phyloP scores from a whole-genome alignment of 2,888 invertebrate species.

The Gastracanthus pulcherrimus region DNA sequence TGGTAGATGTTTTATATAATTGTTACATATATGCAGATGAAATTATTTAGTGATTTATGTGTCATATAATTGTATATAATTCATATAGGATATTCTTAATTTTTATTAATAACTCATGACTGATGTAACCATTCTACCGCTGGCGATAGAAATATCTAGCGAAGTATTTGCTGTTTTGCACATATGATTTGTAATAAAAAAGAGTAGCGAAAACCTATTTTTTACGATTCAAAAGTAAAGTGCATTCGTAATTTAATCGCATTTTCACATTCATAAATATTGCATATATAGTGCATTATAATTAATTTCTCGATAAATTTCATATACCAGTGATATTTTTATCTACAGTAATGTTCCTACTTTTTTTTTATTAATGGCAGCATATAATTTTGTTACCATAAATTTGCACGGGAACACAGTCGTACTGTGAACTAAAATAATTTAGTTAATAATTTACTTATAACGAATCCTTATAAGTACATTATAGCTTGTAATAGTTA shows the following conservation, averaged over 20 bases:
- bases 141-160: constrained; percentile 39
- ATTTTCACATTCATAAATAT: too few relatives aligned
- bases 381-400: too few relatives aligned
- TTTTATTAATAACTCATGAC: neutral
- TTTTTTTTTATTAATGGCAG: too few relatives aligned
- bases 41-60: neutral
- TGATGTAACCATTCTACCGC: constrained; percentile 23
- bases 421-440: too few relatives aligned
- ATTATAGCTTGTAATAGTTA: neutral
- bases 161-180: neutral
- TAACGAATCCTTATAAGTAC: neutral
- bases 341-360: too few relatives aligned
- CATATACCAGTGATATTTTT: constrained; percentile 1
- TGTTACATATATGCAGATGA: neutral
- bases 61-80: neutral
- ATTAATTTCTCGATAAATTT: too few relatives aligned
- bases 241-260: too few relatives aligned
- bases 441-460: too few relatives aligned
- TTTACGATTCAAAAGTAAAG: too few relatives aligned
- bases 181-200: neutral
- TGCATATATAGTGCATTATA: too few relatives aligned
- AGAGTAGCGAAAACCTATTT: neutral
- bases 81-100: neutral
- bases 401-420: too few relatives aligned
- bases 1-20: neutral